These are phyloP conservation scores for Limnephilus rhombicus DNA, from an alignment of 2,888 invertebrate genomes.

Conservation along the genomic window DNA sequence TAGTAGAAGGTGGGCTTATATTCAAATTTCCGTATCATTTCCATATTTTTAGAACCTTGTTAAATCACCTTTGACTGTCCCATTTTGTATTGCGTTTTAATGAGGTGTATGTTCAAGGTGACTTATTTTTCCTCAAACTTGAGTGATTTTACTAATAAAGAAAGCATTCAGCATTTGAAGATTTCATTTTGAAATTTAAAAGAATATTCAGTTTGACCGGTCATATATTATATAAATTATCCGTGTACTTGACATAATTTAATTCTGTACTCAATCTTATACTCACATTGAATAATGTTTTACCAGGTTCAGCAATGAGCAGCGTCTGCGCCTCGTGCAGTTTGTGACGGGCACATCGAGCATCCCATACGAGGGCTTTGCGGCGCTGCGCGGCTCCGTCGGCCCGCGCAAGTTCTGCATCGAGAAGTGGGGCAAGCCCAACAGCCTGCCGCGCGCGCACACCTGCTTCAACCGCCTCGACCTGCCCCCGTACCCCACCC, in stretches of 20 bases:
- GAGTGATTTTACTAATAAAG: not conserved
- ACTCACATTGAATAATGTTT: not conserved
- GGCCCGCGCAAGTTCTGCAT: constrained; percentile 97
- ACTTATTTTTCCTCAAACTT: not conserved
- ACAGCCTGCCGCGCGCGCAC: constrained; percentile 96
- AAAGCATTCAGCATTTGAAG: not conserved
- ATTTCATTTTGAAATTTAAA: too few species aligned
- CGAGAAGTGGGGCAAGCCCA: constrained; percentile 97
- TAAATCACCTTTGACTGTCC: not conserved
- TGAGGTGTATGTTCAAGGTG: not conserved
- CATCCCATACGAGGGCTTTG: constrained; percentile 98
- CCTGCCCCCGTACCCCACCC: constrained; percentile 96
- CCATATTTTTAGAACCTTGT: not conserved
- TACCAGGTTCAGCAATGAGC: constrained; percentile 93
- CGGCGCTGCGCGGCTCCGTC: constrained; percentile 95
- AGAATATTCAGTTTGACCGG: not conserved
- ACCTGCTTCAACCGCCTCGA: constrained; percentile 99
- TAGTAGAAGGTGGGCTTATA: not conserved
- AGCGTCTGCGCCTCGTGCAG: constrained; percentile 93
- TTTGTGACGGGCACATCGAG: constrained; percentile 99
- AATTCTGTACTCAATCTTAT: not conserved
- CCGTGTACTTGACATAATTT: not conserved
- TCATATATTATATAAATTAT: not conserved
- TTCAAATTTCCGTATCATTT: not conserved
- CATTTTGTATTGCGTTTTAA: not conserved